Base-by-base conservation (phyloP, 1,140 invertebrate genomes). In the Drosophila tristis region DNA sequence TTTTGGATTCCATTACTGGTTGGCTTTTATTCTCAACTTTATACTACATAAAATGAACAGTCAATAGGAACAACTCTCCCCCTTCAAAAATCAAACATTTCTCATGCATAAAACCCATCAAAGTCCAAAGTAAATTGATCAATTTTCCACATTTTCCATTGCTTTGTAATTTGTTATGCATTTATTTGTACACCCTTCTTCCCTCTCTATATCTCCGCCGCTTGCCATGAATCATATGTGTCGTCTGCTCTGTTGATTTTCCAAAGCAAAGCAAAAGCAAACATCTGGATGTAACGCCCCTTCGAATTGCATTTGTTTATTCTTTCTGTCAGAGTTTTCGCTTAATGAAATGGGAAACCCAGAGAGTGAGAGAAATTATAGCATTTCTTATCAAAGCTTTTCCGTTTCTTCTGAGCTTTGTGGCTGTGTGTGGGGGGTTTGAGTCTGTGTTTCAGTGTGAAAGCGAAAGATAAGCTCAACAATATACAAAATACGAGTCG, bases 281-380 rank as follows among this genome's bases (percentile, higher is more conserved):
- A 74, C 72, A 75, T 66, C 70, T 74, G 72, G 20, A 15, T 58
- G 44, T 29, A 74, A 74, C 72, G 72, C 72, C 72, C 72, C 72
- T 54, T 66, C 16, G 23, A 74, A 44, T 49, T 9, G n/a, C 20
- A n/a, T 31, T 61, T 31, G 57, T 57, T 65, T 66, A 45, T 51
- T 62, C 8, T 7, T 29, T 74, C 43, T 8, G 44, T 54, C 39
- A 57, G 47, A 74, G 42, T 74, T 25, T 35, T 57, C 57, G 20
- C 16, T 25, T 13, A 29, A 15, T 45, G 55, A 54, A 68, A 68
- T 60, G 25, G 43, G 8, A 50, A 53, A 45, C 11, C 31, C 20
- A 50, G 2, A 20, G 20, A 5, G 20, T 4, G 51, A 70, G 68
- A 70, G 48, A 50, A 23, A 39, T 26, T 45, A n/a, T 56, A 11